A percentile compares a stretch with the other conserved stretches of the same genome.
These are phyloP conservation scores for Misgurnus anguillicaudatus DNA, from an alignment of 2,113 vertebrate species.

Conservation along the genomic window DNA sequence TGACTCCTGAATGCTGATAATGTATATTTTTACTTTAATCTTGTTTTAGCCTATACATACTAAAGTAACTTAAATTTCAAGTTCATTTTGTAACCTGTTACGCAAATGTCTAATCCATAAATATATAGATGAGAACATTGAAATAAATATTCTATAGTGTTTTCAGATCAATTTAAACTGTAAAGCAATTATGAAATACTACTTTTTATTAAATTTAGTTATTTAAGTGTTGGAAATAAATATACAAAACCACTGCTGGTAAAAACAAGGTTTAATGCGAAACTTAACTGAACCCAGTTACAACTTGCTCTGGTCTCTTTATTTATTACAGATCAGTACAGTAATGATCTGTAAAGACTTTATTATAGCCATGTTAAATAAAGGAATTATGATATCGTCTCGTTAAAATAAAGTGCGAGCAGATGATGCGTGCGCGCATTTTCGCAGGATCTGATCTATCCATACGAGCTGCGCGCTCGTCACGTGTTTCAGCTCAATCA, in stretches of 20 bases:
- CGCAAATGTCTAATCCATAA: too few relatives aligned
- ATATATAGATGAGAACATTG: too few relatives aligned
- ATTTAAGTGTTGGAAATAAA: too few relatives aligned
- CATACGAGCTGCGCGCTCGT: slow-evolving; percentile 56
- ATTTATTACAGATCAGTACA: background rate
- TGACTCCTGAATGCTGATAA: background rate
- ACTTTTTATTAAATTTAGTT: too few relatives aligned
- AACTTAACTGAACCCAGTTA: background rate
- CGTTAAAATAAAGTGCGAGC: background rate
- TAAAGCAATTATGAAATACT: too few relatives aligned
- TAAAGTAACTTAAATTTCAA: background rate
- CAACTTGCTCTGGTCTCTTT: too few relatives aligned
- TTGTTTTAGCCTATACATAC: background rate
- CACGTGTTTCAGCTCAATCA: slow-evolving; percentile 73
- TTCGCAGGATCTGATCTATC: slow-evolving; percentile 25
- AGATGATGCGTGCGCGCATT: slow-evolving; percentile 12
- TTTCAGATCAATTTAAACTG: too few relatives aligned
- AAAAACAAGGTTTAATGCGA: too few relatives aligned
- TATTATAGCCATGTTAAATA: too few relatives aligned
- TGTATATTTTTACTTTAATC: background rate
- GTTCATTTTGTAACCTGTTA: background rate
- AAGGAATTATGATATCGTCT: background rate
- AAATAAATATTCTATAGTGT: too few relatives aligned
- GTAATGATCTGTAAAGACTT: background rate
- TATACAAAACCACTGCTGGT: too few relatives aligned